These are phyloP conservation scores for Lophius piscatorius DNA, from an alignment of 2,113 vertebrate genomes.

Conservation along the genomic window DNA sequence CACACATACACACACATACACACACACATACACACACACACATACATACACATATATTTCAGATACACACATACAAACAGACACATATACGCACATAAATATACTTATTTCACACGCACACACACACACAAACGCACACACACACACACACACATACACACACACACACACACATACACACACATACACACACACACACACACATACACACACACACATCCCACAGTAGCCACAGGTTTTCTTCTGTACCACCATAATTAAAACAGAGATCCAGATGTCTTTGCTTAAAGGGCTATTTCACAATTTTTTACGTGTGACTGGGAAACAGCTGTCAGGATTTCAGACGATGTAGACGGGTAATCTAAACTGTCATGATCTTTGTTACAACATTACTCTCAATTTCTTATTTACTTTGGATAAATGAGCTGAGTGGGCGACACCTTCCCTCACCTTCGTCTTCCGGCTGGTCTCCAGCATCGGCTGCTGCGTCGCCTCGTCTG, in stretches of 20 bases:
- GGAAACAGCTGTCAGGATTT: conserved; percentile 43
- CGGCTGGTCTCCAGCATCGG: conserved; percentile 3
- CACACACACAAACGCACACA: background rate
- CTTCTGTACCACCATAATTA: conserved; percentile 28
- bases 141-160: no score
- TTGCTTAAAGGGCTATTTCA: conserved; percentile 33
- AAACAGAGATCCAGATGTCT: conserved; percentile 28
- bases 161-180: background rate
- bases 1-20: no score
- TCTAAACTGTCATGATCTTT: background rate
- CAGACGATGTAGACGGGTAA: no score
- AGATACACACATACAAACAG: no score
- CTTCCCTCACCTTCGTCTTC: conserved; percentile 23
- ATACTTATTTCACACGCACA: background rate
- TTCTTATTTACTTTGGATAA: background rate
- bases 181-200: background rate
- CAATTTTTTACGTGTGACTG: conserved; percentile 20
- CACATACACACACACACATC: background rate
- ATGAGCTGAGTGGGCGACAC: conserved; percentile 19
- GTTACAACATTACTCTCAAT: background rate
- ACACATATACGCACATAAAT: no score
- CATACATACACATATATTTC: no score
- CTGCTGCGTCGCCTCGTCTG: conserved; percentile 3
- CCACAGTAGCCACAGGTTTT: conserved; percentile 56
- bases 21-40: no score